A percentile compares a stretch with the other conserved stretches of the same genome.
Evolutionary conservation across 2,888 invertebrate species (phyloP).

Genomic region (Cynaeus angustus): DNA sequence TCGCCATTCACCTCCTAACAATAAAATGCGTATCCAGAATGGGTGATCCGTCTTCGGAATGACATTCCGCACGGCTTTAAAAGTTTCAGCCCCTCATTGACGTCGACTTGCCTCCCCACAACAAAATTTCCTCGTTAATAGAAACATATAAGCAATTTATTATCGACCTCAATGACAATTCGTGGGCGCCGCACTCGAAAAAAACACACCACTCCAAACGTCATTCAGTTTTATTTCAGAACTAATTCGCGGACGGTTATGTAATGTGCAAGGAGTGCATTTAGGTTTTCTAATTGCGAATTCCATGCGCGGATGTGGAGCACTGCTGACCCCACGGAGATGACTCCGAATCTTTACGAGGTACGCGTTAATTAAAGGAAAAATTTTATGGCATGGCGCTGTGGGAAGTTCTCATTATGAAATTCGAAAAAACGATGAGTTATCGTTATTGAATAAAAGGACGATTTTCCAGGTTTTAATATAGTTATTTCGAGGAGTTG

Average conservation of each 20-base stretch:
- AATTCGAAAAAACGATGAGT: slow-evolving; percentile 15
- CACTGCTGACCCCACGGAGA: slow-evolving; percentile 19
- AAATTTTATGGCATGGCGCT: slow-evolving; percentile 14
- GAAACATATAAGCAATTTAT: slow-evolving; percentile 45
- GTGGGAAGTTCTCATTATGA: slow-evolving; percentile 25
- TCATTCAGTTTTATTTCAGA: slow-evolving; percentile 37
- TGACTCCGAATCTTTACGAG: slow-evolving; percentile 10
- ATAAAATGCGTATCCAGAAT: slow-evolving; percentile 62
- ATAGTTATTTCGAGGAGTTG: slow-evolving; percentile 27
- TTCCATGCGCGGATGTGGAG: slow-evolving; percentile 35
- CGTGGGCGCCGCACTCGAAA: slow-evolving; percentile 35
- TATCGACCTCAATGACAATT: slow-evolving; percentile 33
- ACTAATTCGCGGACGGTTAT: slow-evolving; percentile 20
- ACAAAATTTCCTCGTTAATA: slow-evolving; percentile 40
- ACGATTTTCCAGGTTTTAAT: slow-evolving; percentile 16
- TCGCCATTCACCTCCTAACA: slow-evolving; percentile 60
- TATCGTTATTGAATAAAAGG: slow-evolving; percentile 13
- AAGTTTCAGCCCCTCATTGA: slow-evolving; percentile 49
- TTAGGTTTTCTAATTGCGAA: slow-evolving; percentile 35
- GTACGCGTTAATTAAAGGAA: slow-evolving; percentile 20
- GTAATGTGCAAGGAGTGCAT: slow-evolving; percentile 36
- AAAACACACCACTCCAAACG: slow-evolving; percentile 22
- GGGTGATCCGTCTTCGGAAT: slow-evolving; percentile 68
- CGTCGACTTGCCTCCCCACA: slow-evolving; percentile 10
- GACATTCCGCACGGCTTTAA: slow-evolving; percentile 63